A percentile compares a stretch with the other conserved stretches of the same genome.
phyloP scores from a whole-genome alignment of 1,140 invertebrate species.

The Bombus waltoni region DNA sequence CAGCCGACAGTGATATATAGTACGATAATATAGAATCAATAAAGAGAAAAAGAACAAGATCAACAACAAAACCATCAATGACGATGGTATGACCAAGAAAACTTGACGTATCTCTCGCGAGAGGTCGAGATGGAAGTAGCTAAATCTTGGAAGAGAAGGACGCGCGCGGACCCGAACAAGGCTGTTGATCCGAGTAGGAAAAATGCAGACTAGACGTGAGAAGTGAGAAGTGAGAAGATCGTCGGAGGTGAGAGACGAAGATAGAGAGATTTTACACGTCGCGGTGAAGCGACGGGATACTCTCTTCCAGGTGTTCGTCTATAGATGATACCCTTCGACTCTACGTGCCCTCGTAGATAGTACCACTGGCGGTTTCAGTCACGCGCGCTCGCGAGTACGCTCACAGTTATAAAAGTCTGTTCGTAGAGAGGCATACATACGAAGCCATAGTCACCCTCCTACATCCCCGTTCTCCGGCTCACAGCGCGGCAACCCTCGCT shows the following conservation, averaged over 20 bases:
- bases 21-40: background rate
- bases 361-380: slow-evolving; percentile 61
- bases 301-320: slow-evolving; percentile 69
- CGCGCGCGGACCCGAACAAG: background rate
- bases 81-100: background rate
- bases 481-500: slow-evolving; percentile 65
- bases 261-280: slow-evolving; percentile 63
- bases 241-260: slow-evolving; percentile 36
- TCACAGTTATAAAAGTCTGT: slow-evolving; percentile 38
- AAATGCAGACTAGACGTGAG: slow-evolving; percentile 37
- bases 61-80: background rate
- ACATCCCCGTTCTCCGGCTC: slow-evolving; percentile 50
- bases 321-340: slow-evolving; percentile 79
- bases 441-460: slow-evolving; percentile 62
- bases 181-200: slow-evolving; percentile 45
- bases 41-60: background rate
- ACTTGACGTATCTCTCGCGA: background rate
- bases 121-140: slow-evolving; percentile 3
- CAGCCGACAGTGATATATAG: background rate
- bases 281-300: slow-evolving; percentile 42
- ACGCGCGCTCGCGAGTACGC: slow-evolving; percentile 42
- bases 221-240: slow-evolving; percentile 1
- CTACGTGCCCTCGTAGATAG: slow-evolving; percentile 68
- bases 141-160: slow-evolving; percentile 19
- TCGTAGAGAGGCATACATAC: slow-evolving; percentile 51